Percentiles rank a stretch among this genome's conserved stretches.
Evolutionary conservation across 2,113 vertebrate genomes (phyloP).

Genomic region (Rhodinocichla rosea): DNA sequence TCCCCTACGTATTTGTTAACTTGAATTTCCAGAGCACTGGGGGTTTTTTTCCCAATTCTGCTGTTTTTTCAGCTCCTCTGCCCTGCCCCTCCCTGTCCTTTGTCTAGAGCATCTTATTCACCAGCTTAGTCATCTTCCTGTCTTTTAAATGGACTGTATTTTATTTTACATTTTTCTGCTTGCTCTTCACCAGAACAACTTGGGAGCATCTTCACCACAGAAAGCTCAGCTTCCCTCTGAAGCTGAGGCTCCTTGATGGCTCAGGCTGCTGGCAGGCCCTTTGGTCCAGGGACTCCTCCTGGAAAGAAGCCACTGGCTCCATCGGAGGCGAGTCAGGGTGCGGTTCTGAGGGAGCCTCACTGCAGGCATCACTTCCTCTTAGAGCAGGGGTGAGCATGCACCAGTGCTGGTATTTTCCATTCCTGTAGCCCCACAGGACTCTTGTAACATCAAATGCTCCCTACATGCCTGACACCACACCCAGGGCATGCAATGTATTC

Average conservation of each 20-base stretch:
- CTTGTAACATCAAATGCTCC: not conserved
- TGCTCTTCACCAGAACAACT: not conserved
- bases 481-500: not conserved
- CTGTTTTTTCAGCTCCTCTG: not conserved
- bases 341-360: not conserved
- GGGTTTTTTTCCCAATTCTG: not conserved
- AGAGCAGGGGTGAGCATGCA: not conserved
- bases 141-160: not conserved
- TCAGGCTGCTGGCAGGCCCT: not conserved
- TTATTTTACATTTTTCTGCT: not conserved
- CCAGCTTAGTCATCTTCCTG: conserved; percentile 3
- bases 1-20: not conserved
- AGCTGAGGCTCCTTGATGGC: not conserved
- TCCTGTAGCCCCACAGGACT: not conserved
- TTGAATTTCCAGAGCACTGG: not conserved
- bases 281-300: not conserved
- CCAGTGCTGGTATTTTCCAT: not conserved
- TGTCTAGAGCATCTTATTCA: not conserved
- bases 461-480: not conserved
- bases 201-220: not conserved
- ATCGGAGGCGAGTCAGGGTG: fast-evolving
- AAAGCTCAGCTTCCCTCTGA: not conserved
- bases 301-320: not conserved
- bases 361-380: conserved; percentile 5
- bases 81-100: not conserved